Evolutionary conservation across 2,888 invertebrate species (phyloP).

Genomic region (Amaurobius ferox): DNA sequence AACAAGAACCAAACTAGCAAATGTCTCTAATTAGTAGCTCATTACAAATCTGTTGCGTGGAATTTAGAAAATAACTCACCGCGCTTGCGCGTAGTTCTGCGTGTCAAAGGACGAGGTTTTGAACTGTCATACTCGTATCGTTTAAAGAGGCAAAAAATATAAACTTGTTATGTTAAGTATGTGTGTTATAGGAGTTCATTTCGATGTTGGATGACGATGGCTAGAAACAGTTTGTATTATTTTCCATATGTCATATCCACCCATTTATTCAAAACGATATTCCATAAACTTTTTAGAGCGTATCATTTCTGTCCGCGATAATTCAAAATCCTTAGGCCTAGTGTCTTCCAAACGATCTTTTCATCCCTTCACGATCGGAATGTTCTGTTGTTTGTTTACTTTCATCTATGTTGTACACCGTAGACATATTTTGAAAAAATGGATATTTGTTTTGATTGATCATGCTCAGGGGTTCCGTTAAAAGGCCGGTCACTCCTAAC

Average conservation of each 20-base stretch:
- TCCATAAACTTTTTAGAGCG: conserved; percentile 41
- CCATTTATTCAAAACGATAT: conserved; percentile 45
- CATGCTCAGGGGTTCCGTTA: conserved; percentile 77
- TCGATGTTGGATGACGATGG: conserved; percentile 68
- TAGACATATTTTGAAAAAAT: conserved; percentile 23
- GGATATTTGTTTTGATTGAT: conserved; percentile 70
- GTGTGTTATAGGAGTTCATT: conserved; percentile 70
- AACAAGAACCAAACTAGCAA: neutral
- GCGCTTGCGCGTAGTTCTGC: conserved; percentile 67
- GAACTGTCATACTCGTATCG: conserved; percentile 58
- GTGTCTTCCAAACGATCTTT: neutral
- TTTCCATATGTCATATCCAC: conserved; percentile 16
- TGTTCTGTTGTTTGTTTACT: conserved; percentile 39
- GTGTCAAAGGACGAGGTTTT: conserved; percentile 70
- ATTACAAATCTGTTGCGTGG: conserved; percentile 32
- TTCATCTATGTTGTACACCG: conserved; percentile 2
- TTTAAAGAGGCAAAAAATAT: conserved; percentile 40
- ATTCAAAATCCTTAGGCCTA: conserved; percentile 63
- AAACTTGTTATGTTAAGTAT: conserved; percentile 68
- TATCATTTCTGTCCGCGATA: conserved; percentile 35
- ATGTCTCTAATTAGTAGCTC: conserved; percentile 11
- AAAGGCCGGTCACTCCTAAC: conserved; percentile 76
- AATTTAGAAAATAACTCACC: conserved; percentile 30
- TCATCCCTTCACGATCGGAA: conserved; percentile 15
- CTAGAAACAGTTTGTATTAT: conserved; percentile 34